These are phyloP conservation scores for Hoplias malabaricus DNA, from an alignment of 2,113 vertebrate genomes.

Conservation along the genomic window DNA sequence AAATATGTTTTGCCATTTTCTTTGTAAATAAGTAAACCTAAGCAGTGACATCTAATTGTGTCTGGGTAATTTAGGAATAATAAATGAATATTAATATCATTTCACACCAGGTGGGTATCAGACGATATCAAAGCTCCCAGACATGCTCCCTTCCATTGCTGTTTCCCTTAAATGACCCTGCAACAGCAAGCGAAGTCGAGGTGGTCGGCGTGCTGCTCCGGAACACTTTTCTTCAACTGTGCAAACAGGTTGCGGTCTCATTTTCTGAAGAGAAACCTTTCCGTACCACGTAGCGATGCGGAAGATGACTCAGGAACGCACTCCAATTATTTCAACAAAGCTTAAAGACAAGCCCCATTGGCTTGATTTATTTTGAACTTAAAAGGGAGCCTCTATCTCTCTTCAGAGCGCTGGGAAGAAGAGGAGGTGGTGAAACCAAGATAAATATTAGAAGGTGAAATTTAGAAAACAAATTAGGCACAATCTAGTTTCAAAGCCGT, in stretches of 20 bases:
- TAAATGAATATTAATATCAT: slow-evolving; percentile 48
- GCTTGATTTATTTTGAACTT: slow-evolving; percentile 58
- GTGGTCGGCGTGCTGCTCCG: slow-evolving; percentile 32
- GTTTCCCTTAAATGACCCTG: slow-evolving; percentile 32
- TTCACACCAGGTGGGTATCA: slow-evolving; percentile 37
- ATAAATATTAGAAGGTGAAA: slow-evolving; percentile 56
- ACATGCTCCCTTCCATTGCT: slow-evolving; percentile 13
- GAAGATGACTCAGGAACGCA: slow-evolving; percentile 45
- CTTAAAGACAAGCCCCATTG: slow-evolving; percentile 42
- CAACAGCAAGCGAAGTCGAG: slow-evolving; percentile 26
- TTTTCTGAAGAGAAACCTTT: slow-evolving; percentile 49
- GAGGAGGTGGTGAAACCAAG: slow-evolving; percentile 46
- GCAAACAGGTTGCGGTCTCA: slow-evolving; percentile 50
- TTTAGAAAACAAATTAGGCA: slow-evolving; percentile 43
- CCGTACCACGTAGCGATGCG: slow-evolving; percentile 56
- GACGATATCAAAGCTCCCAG: slow-evolving; percentile 42
- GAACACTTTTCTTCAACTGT: slow-evolving; percentile 45
- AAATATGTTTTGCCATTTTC: slow-evolving; percentile 64
- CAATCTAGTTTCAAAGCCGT: slow-evolving; percentile 37
- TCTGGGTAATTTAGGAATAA: slow-evolving; percentile 56
- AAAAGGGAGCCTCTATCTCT: slow-evolving; percentile 44
- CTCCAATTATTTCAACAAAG: slow-evolving; percentile 56
- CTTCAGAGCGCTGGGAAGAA: slow-evolving; percentile 40
- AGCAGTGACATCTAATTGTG: slow-evolving; percentile 74
- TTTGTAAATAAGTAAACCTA: slow-evolving; percentile 67